Evolutionary conservation across 2,888 invertebrate species (phyloP), one percentile per base, ranked within the genome.

Genomic region (Diploptera punctata): DNA sequence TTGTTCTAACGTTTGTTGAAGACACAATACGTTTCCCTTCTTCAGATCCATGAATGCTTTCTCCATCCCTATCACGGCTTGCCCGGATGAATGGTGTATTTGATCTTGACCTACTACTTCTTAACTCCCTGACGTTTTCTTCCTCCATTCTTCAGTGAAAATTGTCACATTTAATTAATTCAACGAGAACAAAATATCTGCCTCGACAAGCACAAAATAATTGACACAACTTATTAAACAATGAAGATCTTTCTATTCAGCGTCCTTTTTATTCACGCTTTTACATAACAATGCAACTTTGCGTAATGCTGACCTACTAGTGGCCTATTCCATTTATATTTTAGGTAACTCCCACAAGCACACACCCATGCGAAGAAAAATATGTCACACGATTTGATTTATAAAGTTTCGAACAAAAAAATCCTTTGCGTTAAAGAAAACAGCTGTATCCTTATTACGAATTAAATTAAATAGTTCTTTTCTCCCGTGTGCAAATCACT

Each of bases 291-390:
- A 19, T 29, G 52, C 5, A 19, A 5, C 16, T 57, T 57, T 57
- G 29, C 57, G 29, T 29, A 57, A 57, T 0, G 24, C 21, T 24
- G 21, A 24, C 13, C 54, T 54, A 54, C 54, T 24, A 54, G 24
- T 24, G 21, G 54, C 13, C 54, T 54, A 24, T 54, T 24, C 54
- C 54, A 54, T 54, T 47, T 62, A 29, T 62, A 62, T 62, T 62
- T n/a, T 62, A 62, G 38, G 62, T 62, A 65, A 65, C 65, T 65
- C 65, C 38, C 65, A 38, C 65, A 65, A 21, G 38, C 65, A n/a
- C n/a, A n/a, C n/a, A n/a, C n/a, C n/a, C n/a, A n/a, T n/a, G n/a
- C n/a, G n/a, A n/a, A n/a, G n/a, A n/a, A n/a, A n/a, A n/a, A n/a
- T n/a, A n/a, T n/a, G n/a, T n/a, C n/a, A n/a, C n/a, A n/a, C n/a